Base-by-base conservation (phyloP, 1,140 invertebrate genomes). In the Zeugodacus cucurbitae region DNA sequence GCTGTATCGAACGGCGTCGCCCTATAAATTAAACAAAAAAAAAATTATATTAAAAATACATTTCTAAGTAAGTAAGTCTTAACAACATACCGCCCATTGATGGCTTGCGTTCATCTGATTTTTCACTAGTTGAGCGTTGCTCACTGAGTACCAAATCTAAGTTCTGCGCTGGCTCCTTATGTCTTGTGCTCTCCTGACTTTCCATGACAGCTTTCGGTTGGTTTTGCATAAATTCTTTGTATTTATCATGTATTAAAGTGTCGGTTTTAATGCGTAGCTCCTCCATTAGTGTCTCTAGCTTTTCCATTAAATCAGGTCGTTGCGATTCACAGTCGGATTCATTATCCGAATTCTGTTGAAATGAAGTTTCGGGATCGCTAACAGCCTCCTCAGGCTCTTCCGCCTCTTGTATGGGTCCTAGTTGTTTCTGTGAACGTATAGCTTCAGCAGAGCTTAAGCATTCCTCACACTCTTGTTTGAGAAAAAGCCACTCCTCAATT, bases 391-490 rank as follows among this genome's bases (percentile, higher is more conserved):
- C 94, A 3, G 93, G 89, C 90, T 95, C 94, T 11, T 94, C 95
- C 26, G 95, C 94, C 91, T 96, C 96, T 90, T 96, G 95, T 37
- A 96, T 96, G 90, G 95, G 94, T 89, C 95, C 95, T 26, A 96
- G 92, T 0, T 95, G 95, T 93, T 96, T 93, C 89, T 95, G 94
- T 11, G 94, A 62, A 89, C 93, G 91, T 64, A 92, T 90, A 1
- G 90, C 93, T 70, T 95, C 94, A 89, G 96, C 95, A 86, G 94
- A 95, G 90, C 95, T 96, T 37, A 97, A 95, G 91, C 96, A 97
- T 89, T 97, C 96, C 92, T 97, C 96, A 93, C 96, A 97, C 92
- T 97, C 97, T 89, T 97, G 96, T 93, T 97, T 97, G 89, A 97
- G 94, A 90, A 96, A 97, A 5, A 98, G 93, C 97, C 97, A 98